phyloP scores from a whole-genome alignment of 1,140 invertebrate species.

The Orchesella cincta region DNA sequence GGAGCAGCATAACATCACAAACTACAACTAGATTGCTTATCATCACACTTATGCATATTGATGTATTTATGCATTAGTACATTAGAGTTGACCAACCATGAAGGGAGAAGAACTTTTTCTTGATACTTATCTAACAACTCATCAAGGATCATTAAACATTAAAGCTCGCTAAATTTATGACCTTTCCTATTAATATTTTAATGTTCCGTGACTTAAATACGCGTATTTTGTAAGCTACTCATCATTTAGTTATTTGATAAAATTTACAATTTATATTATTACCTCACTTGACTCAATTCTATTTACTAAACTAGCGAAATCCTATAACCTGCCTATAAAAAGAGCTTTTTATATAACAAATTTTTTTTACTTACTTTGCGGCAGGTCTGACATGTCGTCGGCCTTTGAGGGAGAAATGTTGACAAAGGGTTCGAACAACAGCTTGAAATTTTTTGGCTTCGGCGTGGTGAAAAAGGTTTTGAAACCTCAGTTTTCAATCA shows the following conservation, averaged over 20 bases:
- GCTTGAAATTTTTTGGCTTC: conserved; percentile 33
- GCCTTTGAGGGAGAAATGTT: conserved; percentile 63
- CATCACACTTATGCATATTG: not conserved
- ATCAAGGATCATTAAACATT: conserved; percentile 22
- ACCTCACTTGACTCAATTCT: too few relatives aligned
- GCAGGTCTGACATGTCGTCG: conserved; percentile 61
- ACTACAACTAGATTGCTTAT: too few relatives aligned
- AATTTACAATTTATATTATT: too few relatives aligned
- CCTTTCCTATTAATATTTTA: not conserved
- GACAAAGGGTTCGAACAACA: conserved; percentile 54
- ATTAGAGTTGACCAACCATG: not conserved
- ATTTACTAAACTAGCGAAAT: too few relatives aligned
- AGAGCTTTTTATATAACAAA: too few relatives aligned
- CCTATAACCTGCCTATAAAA: too few relatives aligned
- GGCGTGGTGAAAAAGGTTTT: not conserved
- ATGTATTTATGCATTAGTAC: not conserved
- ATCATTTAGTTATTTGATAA: not conserved
- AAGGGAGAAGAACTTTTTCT: not conserved
- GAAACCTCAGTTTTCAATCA: not conserved
- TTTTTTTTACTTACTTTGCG: conserved; percentile 62
- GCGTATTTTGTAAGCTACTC: not conserved
- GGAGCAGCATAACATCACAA: too few relatives aligned
- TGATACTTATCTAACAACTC: not conserved
- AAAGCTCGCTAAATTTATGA: not conserved
- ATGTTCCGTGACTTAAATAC: too few relatives aligned